Conservation (phyloP, 2,888 invertebrate genomes). For the Limnephilus auricula region DNA sequence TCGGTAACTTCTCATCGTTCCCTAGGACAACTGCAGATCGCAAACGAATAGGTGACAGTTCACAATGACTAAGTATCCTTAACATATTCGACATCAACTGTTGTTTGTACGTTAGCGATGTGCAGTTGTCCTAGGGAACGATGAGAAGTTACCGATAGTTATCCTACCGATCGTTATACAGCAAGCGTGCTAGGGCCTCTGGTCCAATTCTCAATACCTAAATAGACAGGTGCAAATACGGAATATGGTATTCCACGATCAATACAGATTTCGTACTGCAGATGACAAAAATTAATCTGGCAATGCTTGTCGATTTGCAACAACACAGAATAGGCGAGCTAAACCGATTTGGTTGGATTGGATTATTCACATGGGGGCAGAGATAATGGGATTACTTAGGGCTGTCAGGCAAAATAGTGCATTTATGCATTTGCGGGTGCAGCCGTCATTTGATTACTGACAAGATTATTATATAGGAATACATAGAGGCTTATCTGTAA, state of each 20-base stretch:
- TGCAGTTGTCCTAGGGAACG: no score
- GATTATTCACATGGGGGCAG: conserved; percentile 56
- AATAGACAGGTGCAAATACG: not conserved
- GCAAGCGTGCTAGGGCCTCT: no score
- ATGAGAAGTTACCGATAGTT: no score
- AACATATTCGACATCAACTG: no score
- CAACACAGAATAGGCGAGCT: conserved; percentile 24
- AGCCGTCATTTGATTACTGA: conserved; percentile 48
- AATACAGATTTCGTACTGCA: not conserved
- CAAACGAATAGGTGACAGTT: no score
- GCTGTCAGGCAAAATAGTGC: conserved; percentile 46
- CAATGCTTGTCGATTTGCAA: conserved; percentile 17
- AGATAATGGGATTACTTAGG: conserved; percentile 59
- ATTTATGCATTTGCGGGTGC: conserved; percentile 42
- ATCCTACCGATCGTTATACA: no score
- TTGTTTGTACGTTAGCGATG: no score
- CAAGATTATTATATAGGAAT: conserved; percentile 26
- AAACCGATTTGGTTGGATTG: conserved; percentile 14
- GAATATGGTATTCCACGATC: not conserved
- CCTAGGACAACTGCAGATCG: no score
- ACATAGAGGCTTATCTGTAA: not conserved
- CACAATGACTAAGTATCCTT: no score
- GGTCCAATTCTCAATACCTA: not conserved
- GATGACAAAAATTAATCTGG: not conserved
- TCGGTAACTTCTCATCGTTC: no score